Conservation (phyloP, 53 echinoderm and acorn worm genomes). For the Holothuria leucospilota region DNA sequence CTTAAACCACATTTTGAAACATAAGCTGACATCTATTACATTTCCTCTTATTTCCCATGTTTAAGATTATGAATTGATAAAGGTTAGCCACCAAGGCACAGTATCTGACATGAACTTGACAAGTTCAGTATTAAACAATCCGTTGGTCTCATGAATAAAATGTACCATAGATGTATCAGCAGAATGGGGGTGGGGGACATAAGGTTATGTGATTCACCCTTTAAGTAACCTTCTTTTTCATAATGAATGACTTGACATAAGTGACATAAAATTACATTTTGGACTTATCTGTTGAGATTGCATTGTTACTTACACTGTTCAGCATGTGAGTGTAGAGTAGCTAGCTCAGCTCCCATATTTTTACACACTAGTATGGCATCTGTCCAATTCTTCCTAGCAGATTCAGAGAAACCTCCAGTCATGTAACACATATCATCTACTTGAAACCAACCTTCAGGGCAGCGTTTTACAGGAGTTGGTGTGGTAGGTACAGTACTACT, state of each 20-base stretch:
- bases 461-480: not conserved
- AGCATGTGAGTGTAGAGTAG: constrained; percentile 25
- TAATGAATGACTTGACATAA: not conserved
- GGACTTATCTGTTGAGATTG: not conserved
- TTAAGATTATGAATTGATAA: too few relatives aligned
- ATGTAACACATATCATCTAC: constrained; percentile 1
- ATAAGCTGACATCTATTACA: too few relatives aligned
- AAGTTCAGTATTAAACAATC: too few relatives aligned
- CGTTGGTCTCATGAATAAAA: too few relatives aligned
- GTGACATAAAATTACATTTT: not conserved
- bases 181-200: too few relatives aligned
- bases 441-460: constrained; percentile 9
- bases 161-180: too few relatives aligned
- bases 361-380: not conserved
- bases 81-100: too few relatives aligned
- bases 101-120: too few relatives aligned
- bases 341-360: constrained; percentile 5
- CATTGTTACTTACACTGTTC: constrained; percentile 16
- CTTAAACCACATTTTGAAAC: too few relatives aligned
- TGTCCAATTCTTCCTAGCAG: constrained; percentile 22
- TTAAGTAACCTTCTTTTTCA: too few relatives aligned
- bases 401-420: not conserved
- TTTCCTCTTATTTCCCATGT: too few relatives aligned
- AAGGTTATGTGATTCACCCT: too few relatives aligned
- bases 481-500: not conserved